Conservation (phyloP, 1,140 invertebrate genomes). For the Drosophila pallidifrons region DNA sequence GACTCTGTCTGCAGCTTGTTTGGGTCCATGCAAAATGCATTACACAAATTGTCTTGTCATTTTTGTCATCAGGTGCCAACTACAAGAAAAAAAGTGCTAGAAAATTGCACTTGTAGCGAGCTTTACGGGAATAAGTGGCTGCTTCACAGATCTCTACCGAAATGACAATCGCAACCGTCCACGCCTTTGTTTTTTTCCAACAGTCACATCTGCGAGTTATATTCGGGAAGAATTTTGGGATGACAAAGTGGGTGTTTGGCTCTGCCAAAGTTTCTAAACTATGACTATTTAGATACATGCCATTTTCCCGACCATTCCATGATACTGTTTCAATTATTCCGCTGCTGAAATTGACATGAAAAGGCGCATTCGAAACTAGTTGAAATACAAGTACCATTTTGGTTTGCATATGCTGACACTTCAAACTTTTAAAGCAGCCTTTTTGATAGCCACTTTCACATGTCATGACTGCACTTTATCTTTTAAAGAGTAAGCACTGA, state of each 20-base stretch:
- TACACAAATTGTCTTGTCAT: constrained; percentile 10
- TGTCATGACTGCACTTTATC: neutral
- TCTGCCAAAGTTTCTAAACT: neutral
- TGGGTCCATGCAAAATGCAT: constrained; percentile 4
- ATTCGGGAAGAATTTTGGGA: neutral
- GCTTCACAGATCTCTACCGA: neutral
- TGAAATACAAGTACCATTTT: neutral
- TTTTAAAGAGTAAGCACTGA: neutral
- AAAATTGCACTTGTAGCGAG: neutral
- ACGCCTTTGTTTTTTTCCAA: neutral
- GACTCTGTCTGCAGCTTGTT: neutral
- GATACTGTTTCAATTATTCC: constrained; percentile 5
- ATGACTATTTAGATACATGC: neutral
- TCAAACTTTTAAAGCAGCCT: neutral
- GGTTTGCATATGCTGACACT: neutral
- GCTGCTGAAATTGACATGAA: neutral
- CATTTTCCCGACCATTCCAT: neutral
- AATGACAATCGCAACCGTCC: neutral
- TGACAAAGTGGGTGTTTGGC: neutral
- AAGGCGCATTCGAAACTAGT: neutral
- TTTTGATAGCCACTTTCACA: neutral
- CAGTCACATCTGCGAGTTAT: neutral
- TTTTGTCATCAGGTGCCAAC: constrained; percentile 12
- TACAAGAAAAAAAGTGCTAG: constrained; percentile 5
- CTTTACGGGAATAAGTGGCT: neutral